Evolutionary conservation across 2,888 invertebrate genomes (phyloP).

Genomic region (Caradrina clavipalpis): DNA sequence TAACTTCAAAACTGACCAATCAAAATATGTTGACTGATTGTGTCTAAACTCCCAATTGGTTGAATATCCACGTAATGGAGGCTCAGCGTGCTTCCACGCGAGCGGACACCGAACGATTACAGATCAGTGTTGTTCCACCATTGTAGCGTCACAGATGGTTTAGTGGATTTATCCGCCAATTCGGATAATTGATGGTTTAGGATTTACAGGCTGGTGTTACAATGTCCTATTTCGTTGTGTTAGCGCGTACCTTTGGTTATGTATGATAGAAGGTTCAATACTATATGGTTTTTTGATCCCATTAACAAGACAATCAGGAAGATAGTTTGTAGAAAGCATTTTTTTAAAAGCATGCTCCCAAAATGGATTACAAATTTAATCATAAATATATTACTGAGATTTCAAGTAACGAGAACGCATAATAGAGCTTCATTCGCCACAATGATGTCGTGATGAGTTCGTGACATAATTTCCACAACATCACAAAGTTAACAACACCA

Average conservation of each 20-base stretch:
- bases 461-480: constrained; percentile 15
- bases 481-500: constrained; percentile 10
- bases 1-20: background rate
- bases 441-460: constrained; percentile 3
- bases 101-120: constrained; percentile 30
- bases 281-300: background rate
- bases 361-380: background rate
- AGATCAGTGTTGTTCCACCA: constrained; percentile 29
- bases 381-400: background rate
- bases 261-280: background rate
- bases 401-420: constrained; percentile 1
- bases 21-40: constrained; percentile 17
- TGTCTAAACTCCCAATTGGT: constrained; percentile 23
- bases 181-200: constrained; percentile 5
- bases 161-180: constrained; percentile 6
- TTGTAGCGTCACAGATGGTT: constrained; percentile 13
- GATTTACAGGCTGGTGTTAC: constrained; percentile 2
- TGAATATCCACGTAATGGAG: constrained; percentile 25
- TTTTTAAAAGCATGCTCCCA: background rate
- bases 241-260: background rate
- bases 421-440: background rate
- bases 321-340: background rate
- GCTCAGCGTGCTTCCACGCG: constrained; percentile 32
- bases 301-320: background rate
- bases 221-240: constrained; percentile 1